Evolutionary conservation across 2,888 invertebrate genomes (phyloP), one percentile per base, ranked within the genome.

Genomic region (Phortica okadai): DNA sequence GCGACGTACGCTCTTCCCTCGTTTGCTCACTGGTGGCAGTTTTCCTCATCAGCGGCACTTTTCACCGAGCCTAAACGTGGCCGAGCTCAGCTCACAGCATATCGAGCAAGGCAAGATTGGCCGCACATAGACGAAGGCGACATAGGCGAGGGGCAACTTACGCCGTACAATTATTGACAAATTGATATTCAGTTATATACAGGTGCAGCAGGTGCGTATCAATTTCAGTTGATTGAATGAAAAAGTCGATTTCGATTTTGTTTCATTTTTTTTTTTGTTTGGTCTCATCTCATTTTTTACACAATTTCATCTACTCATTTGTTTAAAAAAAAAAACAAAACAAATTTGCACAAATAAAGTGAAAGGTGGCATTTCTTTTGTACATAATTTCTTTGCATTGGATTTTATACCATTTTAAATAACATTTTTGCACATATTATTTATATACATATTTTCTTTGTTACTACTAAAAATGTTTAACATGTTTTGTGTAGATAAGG

Each of bases 31-130:
- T 84, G 84, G 84, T 80, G 25, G 64, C 87, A 87, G 86, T 87
- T 88, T 85, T 88, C 84, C 87, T 88, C 77, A 86, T 86, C 87
- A 84, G 81, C 75, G 84, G 88, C 80, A 87, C 85, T 84, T 86
- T 83, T 82, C 69, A 74, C 69, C 74, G 77, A 33, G 6, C n/a
- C 56, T 10, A 41, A n/a, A 14, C n/a, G 33, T 33, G 33, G 33
- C 33, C 1, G 33, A 33, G 33, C 33, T 33, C 3, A 33, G 33
- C 33, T 33, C 33, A 33, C 33, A 33, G 33, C 33, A 33, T 33
- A 33, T 33, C 33, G 33, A 33, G 33, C 33, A 2, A 33, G 33
- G 33, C 33, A 33, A 33, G 33, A 33, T 33, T 33, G 3, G 33
- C 33, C 33, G 33, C 1, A 67, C 54, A 58, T 16, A 11, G n/a